Base-by-base conservation (phyloP, 2,888 invertebrate species). In the Choreutis nemorana region DNA sequence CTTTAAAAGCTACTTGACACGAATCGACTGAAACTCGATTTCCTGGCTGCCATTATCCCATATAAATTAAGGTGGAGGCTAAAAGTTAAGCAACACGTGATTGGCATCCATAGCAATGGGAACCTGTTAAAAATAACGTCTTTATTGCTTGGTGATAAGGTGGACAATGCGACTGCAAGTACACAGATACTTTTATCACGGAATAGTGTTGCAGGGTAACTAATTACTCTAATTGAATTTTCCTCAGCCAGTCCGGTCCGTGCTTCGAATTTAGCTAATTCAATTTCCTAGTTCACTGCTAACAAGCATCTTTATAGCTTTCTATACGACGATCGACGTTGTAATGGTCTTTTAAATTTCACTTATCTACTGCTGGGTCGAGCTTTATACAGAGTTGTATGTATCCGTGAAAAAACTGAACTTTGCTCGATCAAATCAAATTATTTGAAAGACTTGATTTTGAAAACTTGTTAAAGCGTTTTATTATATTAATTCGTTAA, bases 211-310 rank as follows among this genome's bases (percentile, higher is more conserved):
- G 60, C 64, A 59, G 55, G 65, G 59, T 54, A 64, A 66, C 64
- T 72, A 71, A 72, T 71, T 63, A 64, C 56, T 53, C 46, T 63
- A 65, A 71, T 71, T 67, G 66, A 61, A 72, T 72, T 70, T 63
- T 57, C 61, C 60, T 59, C 56, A 48, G 57, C 60, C 49, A 32
- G 52, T 55, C 53, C 52, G 48, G 45, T 52, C 37, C 66, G 66
- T 67, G 67, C 55, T 47, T 56, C 44, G 66, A 67, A 67, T 71
- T 64, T 55, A 55, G 47, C 50, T 68, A 64, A 70, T 68, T 62
- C 48, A 55, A 55, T 70, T 61, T 55, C 41, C 46, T 44, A 40
- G 55, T 61, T 62, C 59, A 55, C 60, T 59, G 44, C 43, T 54
- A 55, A 55, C 52, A 54, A 59, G 55, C 53, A 52, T 51, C 42